These are phyloP conservation scores for Epizoanthus rinbou DNA, from an alignment of 92 coral and sea anemone species.

Conservation along the genomic window DNA sequence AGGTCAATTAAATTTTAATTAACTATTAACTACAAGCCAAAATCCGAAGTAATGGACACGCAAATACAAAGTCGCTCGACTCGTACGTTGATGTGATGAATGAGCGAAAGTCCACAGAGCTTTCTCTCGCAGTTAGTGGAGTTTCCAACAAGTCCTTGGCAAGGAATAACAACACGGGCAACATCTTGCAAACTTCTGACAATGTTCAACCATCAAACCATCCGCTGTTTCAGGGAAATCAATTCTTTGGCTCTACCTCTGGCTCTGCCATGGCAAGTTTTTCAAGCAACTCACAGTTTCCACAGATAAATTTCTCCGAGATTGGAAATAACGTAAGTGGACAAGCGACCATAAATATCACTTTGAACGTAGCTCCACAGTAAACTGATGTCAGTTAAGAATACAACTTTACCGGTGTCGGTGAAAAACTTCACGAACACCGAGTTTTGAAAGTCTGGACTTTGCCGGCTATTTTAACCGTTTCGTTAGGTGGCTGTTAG, in stretches of 20 bases:
- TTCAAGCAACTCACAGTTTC: conserved; percentile 12
- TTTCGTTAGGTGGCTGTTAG: not conserved
- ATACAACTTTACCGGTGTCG: conserved; percentile 14
- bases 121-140: conserved; percentile 24
- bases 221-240: conserved; percentile 27
- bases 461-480: conserved; percentile 6
- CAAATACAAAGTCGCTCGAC: not conserved
- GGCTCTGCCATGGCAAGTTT: conserved; percentile 14
- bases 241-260: conserved; percentile 6
- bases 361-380: conserved; percentile 29
- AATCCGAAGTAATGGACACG: too few relatives aligned
- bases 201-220: conserved; percentile 8
- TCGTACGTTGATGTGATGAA: conserved; percentile 1
- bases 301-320: conserved; percentile 24
- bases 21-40: too few relatives aligned
- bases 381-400: conserved; percentile 19
- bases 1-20: too few relatives aligned
- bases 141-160: not conserved
- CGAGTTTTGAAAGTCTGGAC: conserved; percentile 17
- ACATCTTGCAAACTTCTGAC: conserved; percentile 1
- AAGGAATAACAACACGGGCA: not conserved
- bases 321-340: conserved; percentile 39
- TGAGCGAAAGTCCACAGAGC: conserved; percentile 11
- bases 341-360: conserved; percentile 40
- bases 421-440: conserved; percentile 17